Percentiles rank a stretch among this genome's conserved stretches.
Conservation (phyloP, 2,888 invertebrate species). For the Halictus ligatus region DNA sequence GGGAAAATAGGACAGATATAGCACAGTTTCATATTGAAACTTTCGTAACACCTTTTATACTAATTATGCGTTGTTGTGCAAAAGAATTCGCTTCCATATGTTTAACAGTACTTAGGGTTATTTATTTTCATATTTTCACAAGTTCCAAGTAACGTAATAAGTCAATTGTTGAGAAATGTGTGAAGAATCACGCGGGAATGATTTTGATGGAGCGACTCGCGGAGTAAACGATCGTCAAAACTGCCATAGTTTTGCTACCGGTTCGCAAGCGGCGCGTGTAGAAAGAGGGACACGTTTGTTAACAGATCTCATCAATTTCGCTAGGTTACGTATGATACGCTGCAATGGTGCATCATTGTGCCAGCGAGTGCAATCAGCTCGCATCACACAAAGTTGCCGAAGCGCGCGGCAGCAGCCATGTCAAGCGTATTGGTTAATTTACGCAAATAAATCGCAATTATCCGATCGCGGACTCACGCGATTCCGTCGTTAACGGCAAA, state of each 20-base stretch:
- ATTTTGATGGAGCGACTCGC: not conserved
- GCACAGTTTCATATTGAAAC: too few species aligned
- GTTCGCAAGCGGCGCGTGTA: not conserved
- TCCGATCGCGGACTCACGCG: slow-evolving; percentile 44
- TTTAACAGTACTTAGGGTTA: too few species aligned
- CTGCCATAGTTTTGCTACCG: not conserved
- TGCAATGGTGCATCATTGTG: slow-evolving; percentile 26
- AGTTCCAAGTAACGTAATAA: too few species aligned
- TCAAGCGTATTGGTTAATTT: slow-evolving; percentile 60
- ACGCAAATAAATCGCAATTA: slow-evolving; percentile 68
- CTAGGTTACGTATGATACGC: not conserved
- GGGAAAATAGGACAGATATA: too few species aligned
- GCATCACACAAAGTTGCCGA: slow-evolving; percentile 47
- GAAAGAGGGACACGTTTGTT: not conserved
- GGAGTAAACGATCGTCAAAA: not conserved
- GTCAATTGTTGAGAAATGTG: too few species aligned
- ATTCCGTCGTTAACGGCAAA: slow-evolving; percentile 52
- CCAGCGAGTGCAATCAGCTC: slow-evolving; percentile 38
- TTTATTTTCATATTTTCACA: too few species aligned
- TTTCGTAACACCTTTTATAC: too few species aligned
- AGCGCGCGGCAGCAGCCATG: slow-evolving; percentile 25
- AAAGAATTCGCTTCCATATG: too few species aligned
- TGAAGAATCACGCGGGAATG: not conserved
- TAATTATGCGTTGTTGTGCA: too few species aligned
- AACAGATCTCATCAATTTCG: not conserved